phyloP scores from a whole-genome alignment of 2,888 invertebrate genomes.

The Baronia brevicornis region DNA sequence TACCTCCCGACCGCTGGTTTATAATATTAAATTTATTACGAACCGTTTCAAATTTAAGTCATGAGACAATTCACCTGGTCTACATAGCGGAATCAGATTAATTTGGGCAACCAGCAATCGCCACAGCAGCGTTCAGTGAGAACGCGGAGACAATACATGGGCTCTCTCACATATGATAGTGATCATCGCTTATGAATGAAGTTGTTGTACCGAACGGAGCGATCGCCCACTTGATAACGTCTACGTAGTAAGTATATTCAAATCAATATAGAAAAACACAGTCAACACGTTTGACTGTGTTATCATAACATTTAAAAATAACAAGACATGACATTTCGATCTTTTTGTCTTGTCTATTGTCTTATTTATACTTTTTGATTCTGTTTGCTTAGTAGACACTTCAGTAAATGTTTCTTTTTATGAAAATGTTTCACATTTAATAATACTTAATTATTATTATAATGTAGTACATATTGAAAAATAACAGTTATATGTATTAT shows the following conservation, averaged over 20 bases:
- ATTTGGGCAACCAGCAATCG: constrained; percentile 31
- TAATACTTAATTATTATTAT: too few relatives aligned
- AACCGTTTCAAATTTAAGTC: constrained; percentile 8
- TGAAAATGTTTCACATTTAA: too few relatives aligned
- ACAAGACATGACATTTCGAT: too few relatives aligned
- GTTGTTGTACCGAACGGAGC: constrained; percentile 25
- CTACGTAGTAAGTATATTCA: constrained; percentile 47
- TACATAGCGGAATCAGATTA: constrained; percentile 13
- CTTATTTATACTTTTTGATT: too few relatives aligned
- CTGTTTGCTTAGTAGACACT: too few relatives aligned
- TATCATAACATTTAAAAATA: not conserved
- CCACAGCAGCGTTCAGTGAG: constrained; percentile 31
- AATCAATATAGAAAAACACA: too few relatives aligned
- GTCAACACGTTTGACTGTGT: too few relatives aligned
- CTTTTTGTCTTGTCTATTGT: too few relatives aligned
- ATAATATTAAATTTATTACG: constrained; percentile 6
- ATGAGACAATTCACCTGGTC: constrained; percentile 7
- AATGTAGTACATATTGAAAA: too few relatives aligned
- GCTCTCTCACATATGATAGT: constrained; percentile 39
- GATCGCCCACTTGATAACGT: constrained; percentile 35
- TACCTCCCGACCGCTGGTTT: too few relatives aligned
- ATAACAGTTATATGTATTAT: too few relatives aligned
- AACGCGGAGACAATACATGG: constrained; percentile 36
- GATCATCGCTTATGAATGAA: constrained; percentile 41
- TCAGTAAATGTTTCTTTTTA: too few relatives aligned